phyloP scores from a whole-genome alignment of 2,113 vertebrate genomes.

The Seriola quinqueradiata region DNA sequence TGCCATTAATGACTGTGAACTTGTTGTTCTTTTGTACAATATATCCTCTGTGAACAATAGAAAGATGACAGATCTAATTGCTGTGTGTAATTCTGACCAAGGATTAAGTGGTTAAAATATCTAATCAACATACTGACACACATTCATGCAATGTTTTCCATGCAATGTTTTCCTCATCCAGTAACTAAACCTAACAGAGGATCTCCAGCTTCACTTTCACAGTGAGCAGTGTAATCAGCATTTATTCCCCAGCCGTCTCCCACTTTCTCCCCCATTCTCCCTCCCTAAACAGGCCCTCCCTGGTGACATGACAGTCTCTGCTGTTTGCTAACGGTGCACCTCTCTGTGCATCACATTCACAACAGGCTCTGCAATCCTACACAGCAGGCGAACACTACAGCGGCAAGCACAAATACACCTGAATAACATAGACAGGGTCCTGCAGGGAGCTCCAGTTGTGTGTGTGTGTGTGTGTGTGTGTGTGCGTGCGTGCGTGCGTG shows the following conservation, averaged over 20 bases:
- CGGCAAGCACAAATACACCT: conserved; percentile 73
- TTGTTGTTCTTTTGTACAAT: conserved; percentile 26
- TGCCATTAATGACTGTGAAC: conserved; percentile 14
- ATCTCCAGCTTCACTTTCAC: conserved; percentile 34
- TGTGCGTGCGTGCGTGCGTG: conserved; percentile 33
- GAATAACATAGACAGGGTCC: conserved; percentile 68
- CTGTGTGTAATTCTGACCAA: neutral
- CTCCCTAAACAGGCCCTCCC: conserved; percentile 54
- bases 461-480: conserved; percentile 29
- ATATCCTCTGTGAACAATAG: conserved; percentile 23
- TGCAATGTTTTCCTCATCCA: conserved; percentile 15
- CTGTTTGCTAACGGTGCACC: conserved; percentile 71
- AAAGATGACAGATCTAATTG: neutral
- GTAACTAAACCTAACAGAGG: conserved; percentile 37
- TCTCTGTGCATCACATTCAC: conserved; percentile 69
- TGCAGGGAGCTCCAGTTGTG: conserved; percentile 59
- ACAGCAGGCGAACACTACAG: conserved; percentile 61
- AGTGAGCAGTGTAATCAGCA: conserved; percentile 54
- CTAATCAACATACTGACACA: neutral
- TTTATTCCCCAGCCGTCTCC: conserved; percentile 45
- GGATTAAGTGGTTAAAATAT: neutral
- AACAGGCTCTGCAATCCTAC: conserved; percentile 71
- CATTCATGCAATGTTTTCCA: neutral
- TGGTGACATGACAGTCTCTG: conserved; percentile 66
- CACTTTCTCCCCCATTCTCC: conserved; percentile 17